phyloP scores from a whole-genome alignment of 1,140 invertebrate genomes.

The Leguminivora glycinivorella region DNA sequence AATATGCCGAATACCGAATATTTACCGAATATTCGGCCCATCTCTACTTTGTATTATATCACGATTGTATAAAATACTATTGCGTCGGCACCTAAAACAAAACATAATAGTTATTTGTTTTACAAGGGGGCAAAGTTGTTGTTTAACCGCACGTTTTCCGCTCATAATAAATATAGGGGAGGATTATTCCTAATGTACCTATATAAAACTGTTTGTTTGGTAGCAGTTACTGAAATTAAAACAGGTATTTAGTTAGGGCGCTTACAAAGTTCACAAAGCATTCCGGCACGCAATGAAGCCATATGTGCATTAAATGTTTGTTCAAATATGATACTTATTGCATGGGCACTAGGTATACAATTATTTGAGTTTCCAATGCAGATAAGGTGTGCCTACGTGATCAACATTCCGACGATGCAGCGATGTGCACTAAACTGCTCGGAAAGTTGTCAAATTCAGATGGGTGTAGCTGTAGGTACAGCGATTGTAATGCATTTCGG shows the following conservation, averaged over 20 bases:
- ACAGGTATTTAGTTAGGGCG: not conserved
- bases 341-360: not conserved
- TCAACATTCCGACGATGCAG: not conserved
- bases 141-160: too few species aligned
- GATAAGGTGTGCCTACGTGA: not conserved
- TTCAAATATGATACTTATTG: not conserved
- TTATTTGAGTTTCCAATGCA: not conserved
- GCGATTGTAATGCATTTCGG: not conserved
- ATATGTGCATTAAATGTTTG: not conserved
- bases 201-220: not conserved
- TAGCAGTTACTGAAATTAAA: not conserved
- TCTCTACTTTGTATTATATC: too few species aligned
- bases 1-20: too few species aligned
- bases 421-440: not conserved
- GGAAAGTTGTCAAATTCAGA: not conserved
- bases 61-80: too few species aligned
- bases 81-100: too few species aligned
- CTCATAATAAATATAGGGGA: too few species aligned
- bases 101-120: too few species aligned
- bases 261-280: not conserved
- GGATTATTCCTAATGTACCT: not conserved
- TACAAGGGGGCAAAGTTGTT: too few species aligned
- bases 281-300: not conserved
- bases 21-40: too few species aligned
- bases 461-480: not conserved